phyloP scores from a whole-genome alignment of 2,113 vertebrate species.

The Hemichromis elongatus region DNA sequence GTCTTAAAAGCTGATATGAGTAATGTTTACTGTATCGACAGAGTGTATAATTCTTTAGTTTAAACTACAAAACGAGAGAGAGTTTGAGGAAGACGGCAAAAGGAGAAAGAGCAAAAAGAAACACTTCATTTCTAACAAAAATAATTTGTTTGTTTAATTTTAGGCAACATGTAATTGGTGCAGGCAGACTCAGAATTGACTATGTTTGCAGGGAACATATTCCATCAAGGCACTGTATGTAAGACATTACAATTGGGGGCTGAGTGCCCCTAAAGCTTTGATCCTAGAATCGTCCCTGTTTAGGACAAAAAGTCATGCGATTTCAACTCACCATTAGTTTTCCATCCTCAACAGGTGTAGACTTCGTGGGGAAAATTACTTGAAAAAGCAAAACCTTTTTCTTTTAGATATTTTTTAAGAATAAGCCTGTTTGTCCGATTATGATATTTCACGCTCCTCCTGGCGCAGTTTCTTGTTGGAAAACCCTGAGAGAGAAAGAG shows the following conservation, averaged over 20 bases:
- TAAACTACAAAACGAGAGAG: background rate
- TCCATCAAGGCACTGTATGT: too few relatives aligned
- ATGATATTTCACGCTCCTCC: background rate
- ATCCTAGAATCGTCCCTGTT: too few relatives aligned
- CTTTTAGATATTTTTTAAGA: background rate
- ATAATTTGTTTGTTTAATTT: background rate
- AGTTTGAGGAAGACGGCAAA: background rate
- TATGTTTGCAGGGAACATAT: too few relatives aligned
- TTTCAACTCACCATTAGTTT: conserved; percentile 58
- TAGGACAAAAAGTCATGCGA: background rate
- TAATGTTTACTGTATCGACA: background rate
- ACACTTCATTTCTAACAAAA: background rate
- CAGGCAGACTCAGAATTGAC: background rate
- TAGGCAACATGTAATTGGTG: background rate
- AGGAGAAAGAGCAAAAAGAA: background rate
- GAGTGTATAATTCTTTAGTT: background rate
- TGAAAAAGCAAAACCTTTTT: background rate
- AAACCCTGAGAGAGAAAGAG: background rate
- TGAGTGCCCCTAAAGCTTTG: too few relatives aligned
- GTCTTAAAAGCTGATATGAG: background rate
- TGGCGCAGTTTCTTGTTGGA: background rate
- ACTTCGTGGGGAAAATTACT: background rate
- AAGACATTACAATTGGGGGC: too few relatives aligned
- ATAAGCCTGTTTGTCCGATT: background rate
- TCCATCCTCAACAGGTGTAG: conserved; percentile 13